phyloP scores from a whole-genome alignment of 2,888 invertebrate genomes.

The Cloeon dipterum region DNA sequence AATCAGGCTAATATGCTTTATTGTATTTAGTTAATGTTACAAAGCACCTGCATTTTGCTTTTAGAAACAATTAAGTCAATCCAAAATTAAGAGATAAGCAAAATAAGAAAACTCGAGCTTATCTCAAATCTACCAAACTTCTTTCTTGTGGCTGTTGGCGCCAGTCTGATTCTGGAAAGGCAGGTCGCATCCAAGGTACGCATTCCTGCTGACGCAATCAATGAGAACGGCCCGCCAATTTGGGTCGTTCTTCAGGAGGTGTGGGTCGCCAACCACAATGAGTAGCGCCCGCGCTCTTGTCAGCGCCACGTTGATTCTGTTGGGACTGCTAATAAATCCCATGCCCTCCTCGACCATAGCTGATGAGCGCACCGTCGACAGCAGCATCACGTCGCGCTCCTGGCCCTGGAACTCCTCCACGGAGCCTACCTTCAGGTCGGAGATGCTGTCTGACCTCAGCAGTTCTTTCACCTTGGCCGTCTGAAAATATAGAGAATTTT shows the following conservation, averaged over 20 bases:
- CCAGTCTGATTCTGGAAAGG: too few species aligned
- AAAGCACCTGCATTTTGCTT: too few species aligned
- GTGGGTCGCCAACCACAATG: slow-evolving; percentile 66
- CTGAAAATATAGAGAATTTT: slow-evolving; percentile 17
- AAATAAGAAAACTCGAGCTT: too few species aligned
- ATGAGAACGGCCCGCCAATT: slow-evolving; percentile 37
- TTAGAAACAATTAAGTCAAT: too few species aligned
- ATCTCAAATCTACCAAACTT: too few species aligned
- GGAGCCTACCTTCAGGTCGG: slow-evolving; percentile 44
- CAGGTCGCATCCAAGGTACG: slow-evolving; percentile 46
- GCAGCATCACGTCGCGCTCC: slow-evolving; percentile 45
- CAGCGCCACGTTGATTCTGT: slow-evolving; percentile 72
- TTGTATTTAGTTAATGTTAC: too few species aligned
- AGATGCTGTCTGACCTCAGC: slow-evolving; percentile 22
- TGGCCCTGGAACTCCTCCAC: slow-evolving; percentile 77
- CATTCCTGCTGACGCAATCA: slow-evolving; percentile 34
- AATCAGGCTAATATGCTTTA: too few species aligned
- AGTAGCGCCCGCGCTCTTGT: slow-evolving; percentile 61
- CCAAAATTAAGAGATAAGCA: too few species aligned
- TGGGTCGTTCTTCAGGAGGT: slow-evolving; percentile 35
- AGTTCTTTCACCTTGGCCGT: slow-evolving; percentile 34
- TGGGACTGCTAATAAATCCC: slow-evolving; percentile 50
- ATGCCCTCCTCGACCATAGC: slow-evolving; percentile 21
- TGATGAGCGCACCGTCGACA: slow-evolving; percentile 36
- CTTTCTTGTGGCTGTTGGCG: too few species aligned